Evolutionary conservation across 1,140 invertebrate species (phyloP), one percentile per base, ranked within the genome.

Genomic region (Physella acuta): DNA sequence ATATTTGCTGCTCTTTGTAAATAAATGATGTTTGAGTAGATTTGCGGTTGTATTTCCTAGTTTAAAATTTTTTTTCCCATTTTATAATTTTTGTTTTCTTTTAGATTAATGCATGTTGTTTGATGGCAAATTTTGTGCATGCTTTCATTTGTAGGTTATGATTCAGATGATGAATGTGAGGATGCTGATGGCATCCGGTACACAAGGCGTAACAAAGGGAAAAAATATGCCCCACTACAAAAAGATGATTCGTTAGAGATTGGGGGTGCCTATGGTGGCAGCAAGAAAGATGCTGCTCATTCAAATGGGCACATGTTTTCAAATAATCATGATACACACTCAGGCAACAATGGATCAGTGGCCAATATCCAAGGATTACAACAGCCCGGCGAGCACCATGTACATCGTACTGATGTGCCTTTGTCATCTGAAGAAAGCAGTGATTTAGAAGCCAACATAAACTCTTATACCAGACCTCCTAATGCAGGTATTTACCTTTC

Each of bases 131-230:
- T 73, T 59, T 56, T 70, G 55, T 77, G 78, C 79, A 78, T 81
- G 78, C 68, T 79, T 79, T 75, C 71, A 76, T 74, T 81, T 83
- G 53, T 83, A 83, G 82, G 82, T 68, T 83, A 79, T 78, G 81
- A 82, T 74, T 78, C 79, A 51, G 82, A 83, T 74, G 82, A 83
- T 66, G 82, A 83, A 72, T 76, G 73, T 73, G 79, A 81, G 59
- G 82, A 81, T 55, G 71, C 76, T 63, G 79, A 77, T 44, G 73
- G 69, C 67, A 72, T 76, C 56, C 75, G 75, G 51, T 81, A 79
- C 71, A 79, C 77, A 49, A 74, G 78, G 14, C 75, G 76, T 64
- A 80, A 76, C 70, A 76, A 77, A 33, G 82, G 82, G 63, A 83
- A 81, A 79, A 79, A 81, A 76, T 83, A 83, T 78, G 76, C 76